These are phyloP conservation scores for Drosophila algonquin DNA, from an alignment of 2,888 invertebrate species.

Conservation along the genomic window DNA sequence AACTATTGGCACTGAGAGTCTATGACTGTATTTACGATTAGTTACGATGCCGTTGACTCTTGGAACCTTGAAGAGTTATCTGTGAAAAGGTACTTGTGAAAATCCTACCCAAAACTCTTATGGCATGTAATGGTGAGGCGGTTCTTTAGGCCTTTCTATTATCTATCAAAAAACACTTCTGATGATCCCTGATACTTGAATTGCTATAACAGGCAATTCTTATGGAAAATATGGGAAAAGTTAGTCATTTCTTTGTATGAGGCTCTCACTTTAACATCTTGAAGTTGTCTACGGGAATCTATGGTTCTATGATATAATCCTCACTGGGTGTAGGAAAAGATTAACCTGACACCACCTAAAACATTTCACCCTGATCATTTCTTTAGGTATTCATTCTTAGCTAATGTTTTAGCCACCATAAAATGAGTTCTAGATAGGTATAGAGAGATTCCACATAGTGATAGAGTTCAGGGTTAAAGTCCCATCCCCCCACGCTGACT, in stretches of 20 bases:
- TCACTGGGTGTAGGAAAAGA: not conserved
- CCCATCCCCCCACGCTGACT: not conserved
- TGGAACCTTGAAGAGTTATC: not conserved
- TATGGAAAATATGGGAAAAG: not conserved
- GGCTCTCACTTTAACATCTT: not conserved
- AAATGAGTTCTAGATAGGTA: not conserved
- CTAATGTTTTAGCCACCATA: not conserved
- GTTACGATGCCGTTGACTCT: not conserved
- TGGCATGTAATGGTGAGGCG: not conserved
- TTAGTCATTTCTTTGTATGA: too few species aligned
- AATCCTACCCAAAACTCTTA: too few species aligned
- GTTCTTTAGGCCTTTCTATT: not conserved
- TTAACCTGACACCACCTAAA: not conserved
- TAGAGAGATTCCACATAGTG: not conserved
- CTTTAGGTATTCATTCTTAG: not conserved
- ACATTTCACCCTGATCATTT: not conserved
- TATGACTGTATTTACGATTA: not conserved
- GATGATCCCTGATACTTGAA: not conserved
- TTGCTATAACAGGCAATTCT: too few species aligned
- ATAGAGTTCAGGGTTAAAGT: slow-evolving; percentile 8
- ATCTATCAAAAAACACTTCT: not conserved
- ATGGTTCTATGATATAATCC: not conserved
- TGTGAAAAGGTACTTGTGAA: not conserved
- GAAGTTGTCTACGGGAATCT: not conserved
- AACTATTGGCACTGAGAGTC: too few species aligned